A percentile compares a stretch with the other conserved stretches of the same genome.
Evolutionary conservation across 1,140 invertebrate genomes (phyloP).

Genomic region (Drosophila sp.): DNA sequence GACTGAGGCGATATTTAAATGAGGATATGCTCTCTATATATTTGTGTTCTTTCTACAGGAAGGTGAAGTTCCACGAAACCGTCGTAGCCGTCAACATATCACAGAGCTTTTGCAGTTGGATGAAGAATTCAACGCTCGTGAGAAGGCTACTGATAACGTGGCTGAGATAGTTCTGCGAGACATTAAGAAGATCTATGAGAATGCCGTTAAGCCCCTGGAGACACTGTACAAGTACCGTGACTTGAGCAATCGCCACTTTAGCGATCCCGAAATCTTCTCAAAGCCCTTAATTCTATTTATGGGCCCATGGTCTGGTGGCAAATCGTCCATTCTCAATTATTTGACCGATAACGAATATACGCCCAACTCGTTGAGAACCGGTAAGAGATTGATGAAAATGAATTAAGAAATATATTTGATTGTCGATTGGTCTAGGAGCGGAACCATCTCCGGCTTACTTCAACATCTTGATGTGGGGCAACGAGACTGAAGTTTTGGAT

Average conservation of each 20-base stretch:
- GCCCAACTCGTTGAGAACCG: constrained; percentile 92
- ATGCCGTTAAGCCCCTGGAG: constrained; percentile 95
- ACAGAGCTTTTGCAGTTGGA: constrained; percentile 92
- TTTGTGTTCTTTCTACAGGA: constrained; percentile 84
- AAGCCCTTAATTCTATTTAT: constrained; percentile 96
- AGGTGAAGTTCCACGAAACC: constrained; percentile 90
- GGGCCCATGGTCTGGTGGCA: constrained; percentile 98
- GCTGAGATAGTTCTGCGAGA: constrained; percentile 92
- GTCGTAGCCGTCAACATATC: constrained; percentile 92
- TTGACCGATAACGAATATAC: constrained; percentile 94
- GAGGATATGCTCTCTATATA: too few species aligned
- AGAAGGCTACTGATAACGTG: constrained; percentile 89
- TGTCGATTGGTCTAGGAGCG: constrained; percentile 88
- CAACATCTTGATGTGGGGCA: constrained; percentile 95
- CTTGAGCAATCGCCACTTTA: constrained; percentile 95
- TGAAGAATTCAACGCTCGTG: constrained; percentile 89
- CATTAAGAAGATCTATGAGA: constrained; percentile 94
- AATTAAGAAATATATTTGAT: background rate
- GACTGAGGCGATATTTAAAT: constrained; percentile 11
- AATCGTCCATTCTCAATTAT: constrained; percentile 97
- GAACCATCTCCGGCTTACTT: constrained; percentile 97
- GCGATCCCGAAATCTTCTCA: constrained; percentile 97
- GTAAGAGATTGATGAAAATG: constrained; percentile 85
- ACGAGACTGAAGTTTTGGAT: constrained; percentile 92
- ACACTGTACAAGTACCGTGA: constrained; percentile 95